Percentiles rank a stretch among this genome's conserved stretches.
These are phyloP conservation scores for Malurus leucopterus DNA, from an alignment of 2,797 vertebrate genomes.

Conservation along the genomic window DNA sequence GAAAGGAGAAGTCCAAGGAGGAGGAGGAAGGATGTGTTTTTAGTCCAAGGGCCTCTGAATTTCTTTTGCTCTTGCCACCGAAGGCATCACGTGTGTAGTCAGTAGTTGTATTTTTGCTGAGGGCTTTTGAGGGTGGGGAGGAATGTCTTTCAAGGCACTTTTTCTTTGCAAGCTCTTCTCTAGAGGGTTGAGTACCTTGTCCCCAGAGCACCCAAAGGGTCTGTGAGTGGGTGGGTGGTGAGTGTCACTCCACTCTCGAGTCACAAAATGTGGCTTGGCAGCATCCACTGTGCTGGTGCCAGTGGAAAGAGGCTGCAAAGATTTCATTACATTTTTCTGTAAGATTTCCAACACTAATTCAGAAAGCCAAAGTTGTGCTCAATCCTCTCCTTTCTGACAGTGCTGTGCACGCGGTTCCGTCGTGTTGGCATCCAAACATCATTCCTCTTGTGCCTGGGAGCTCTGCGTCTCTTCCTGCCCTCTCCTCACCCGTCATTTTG, in stretches of 20 bases:
- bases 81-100: background rate
- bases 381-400: background rate
- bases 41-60: background rate
- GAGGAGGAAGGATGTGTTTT: slow-evolving; percentile 18
- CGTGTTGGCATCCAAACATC: background rate
- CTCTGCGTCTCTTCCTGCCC: background rate
- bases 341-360: background rate
- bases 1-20: slow-evolving; percentile 36
- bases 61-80: background rate
- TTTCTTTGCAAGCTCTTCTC: background rate
- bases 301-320: background rate
- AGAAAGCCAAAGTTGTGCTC: background rate
- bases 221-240: background rate
- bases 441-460: background rate
- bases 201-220: background rate
- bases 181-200: background rate
- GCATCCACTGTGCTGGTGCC: background rate
- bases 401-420: background rate
- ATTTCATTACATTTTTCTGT: background rate
- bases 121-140: background rate
- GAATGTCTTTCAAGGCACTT: background rate
- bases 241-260: background rate
- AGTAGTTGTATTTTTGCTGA: background rate
- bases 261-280: rapidly evolving
- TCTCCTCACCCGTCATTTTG: background rate